Conservation (phyloP, 2,888 invertebrate species). For the Yponomeuta sedellus region DNA sequence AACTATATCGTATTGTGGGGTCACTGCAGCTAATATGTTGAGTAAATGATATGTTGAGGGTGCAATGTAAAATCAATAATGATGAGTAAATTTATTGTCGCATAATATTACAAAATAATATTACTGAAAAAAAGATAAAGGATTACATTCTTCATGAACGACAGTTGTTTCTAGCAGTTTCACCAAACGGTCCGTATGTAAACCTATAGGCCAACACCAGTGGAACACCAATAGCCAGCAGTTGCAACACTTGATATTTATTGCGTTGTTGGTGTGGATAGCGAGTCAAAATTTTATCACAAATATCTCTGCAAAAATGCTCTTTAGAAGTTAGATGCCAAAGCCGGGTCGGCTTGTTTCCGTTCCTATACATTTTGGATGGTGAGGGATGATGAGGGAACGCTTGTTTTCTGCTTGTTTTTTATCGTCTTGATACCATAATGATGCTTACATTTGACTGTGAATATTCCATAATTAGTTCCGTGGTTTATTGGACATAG, state of each 20-base stretch:
- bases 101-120: too few species aligned
- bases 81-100: too few species aligned
- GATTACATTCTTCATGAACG: not conserved
- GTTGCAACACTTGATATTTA: constrained; percentile 24
- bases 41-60: too few species aligned
- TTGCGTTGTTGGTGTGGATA: constrained; percentile 23
- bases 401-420: not conserved
- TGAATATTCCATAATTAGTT: too few species aligned
- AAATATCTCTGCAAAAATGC: constrained; percentile 30
- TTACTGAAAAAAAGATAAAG: too few species aligned
- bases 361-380: constrained; percentile 22
- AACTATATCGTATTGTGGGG: too few species aligned
- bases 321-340: constrained; percentile 44
- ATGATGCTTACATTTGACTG: not conserved
- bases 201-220: constrained; percentile 24
- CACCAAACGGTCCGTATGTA: constrained; percentile 32
- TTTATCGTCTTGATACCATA: not conserved
- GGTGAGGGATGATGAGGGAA: not conserved
- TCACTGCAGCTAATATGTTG: too few species aligned
- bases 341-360: constrained; percentile 49
- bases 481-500: too few species aligned
- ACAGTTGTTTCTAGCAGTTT: constrained; percentile 16
- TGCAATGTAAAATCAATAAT: too few species aligned
- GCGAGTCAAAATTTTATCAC: constrained; percentile 25
- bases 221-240: constrained; percentile 23